A percentile compares a stretch with the other conserved stretches of the same genome.
phyloP scores from a whole-genome alignment of 2,888 invertebrate species.

The Criorhina ranunculi region DNA sequence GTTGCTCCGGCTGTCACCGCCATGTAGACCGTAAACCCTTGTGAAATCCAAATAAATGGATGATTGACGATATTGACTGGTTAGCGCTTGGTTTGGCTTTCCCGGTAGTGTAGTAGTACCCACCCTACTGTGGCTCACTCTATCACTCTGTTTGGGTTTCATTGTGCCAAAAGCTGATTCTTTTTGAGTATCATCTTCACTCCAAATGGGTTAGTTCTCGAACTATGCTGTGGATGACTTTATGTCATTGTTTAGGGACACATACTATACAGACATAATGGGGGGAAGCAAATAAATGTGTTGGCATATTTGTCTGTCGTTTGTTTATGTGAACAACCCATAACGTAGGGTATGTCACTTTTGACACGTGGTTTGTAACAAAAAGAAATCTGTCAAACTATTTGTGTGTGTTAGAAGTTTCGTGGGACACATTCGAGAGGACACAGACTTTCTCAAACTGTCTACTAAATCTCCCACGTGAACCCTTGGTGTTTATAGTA shows the following conservation, averaged over 20 bases:
- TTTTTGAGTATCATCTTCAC: constrained; percentile 64
- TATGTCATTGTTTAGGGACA: constrained; percentile 46
- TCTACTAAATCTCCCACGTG: too few relatives aligned
- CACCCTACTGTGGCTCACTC: neutral
- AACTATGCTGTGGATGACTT: constrained; percentile 54
- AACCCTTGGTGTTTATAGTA: too few relatives aligned
- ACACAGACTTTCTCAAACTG: too few relatives aligned
- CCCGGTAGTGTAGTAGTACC: neutral
- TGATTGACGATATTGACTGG: constrained; percentile 73
- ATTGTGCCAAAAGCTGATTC: constrained; percentile 41
- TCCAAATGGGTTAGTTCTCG: constrained; percentile 64
- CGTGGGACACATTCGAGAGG: too few relatives aligned
- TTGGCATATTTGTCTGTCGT: constrained; percentile 57
- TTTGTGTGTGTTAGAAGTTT: too few relatives aligned
- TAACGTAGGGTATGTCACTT: too few relatives aligned
- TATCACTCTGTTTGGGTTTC: neutral
- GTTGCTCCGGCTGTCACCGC: constrained; percentile 70
- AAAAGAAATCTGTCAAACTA: too few relatives aligned
- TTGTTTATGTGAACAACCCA: constrained; percentile 16
- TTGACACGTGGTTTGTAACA: too few relatives aligned
- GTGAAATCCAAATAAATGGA: constrained; percentile 67
- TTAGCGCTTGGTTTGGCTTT: constrained; percentile 39
- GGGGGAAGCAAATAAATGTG: constrained; percentile 33
- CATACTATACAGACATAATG: constrained; percentile 2
- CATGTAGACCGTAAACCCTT: constrained; percentile 62